phyloP scores from a whole-genome alignment of 2,797 vertebrate species.

The Cossypha polioptera region DNA sequence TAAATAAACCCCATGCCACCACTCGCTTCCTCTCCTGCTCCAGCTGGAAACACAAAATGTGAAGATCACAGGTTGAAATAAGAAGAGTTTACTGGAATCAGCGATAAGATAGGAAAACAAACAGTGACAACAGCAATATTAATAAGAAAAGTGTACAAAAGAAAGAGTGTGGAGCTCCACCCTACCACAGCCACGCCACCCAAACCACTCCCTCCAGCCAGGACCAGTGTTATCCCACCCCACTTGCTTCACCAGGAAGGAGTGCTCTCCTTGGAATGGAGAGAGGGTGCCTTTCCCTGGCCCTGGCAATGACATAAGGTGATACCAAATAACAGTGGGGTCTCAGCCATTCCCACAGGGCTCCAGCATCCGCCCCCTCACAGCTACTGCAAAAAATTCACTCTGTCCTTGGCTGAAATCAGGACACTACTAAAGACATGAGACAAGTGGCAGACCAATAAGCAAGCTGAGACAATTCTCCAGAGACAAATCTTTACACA shows the following conservation, averaged over 20 bases:
- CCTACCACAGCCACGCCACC: rapidly evolving
- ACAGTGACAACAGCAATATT: background rate
- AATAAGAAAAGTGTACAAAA: background rate
- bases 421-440: background rate
- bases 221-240: background rate
- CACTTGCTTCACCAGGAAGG: rapidly evolving
- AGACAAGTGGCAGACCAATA: background rate
- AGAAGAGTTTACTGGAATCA: background rate
- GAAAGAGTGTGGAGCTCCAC: background rate
- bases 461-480: background rate
- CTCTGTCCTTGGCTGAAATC: background rate
- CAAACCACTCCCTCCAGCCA: background rate
- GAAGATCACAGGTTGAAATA: background rate
- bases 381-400: background rate
- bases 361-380: rapidly evolving
- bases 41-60: background rate
- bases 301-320: too few species aligned
- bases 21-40: rapidly evolving
- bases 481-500: background rate
- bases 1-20: rapidly evolving
- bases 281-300: rapidly evolving
- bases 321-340: rapidly evolving
- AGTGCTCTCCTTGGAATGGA: background rate
- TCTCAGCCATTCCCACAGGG: rapidly evolving
- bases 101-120: background rate